Evolutionary conservation across 2,888 invertebrate species (phyloP), one percentile per base, ranked within the genome.

Genomic region (Frankliniella intonsa): DNA sequence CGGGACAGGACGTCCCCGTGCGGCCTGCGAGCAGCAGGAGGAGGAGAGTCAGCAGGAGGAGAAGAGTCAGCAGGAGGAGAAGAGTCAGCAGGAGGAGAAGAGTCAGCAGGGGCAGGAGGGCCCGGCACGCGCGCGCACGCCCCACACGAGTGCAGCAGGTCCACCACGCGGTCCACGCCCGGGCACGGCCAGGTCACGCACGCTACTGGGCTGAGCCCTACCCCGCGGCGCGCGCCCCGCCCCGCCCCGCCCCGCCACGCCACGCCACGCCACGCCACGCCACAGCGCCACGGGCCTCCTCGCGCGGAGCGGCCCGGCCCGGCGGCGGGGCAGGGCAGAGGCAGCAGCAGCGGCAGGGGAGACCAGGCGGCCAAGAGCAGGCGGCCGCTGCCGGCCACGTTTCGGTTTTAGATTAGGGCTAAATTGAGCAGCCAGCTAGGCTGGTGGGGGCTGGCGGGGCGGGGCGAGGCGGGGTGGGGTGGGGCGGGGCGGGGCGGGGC

Each of bases 341-440:
- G 62, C 11, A n/a, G 62, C 11, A n/a, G 62, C 62, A 1, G 62
- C 62, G 62, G 62, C 62, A n/a, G 62, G 62, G 62, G 19, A n/a
- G 62, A 62, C 12, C 62, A 62, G 38, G 62, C 62, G 62, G 62
- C 38, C 38, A 3, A 38, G 38, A 2, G 14, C 55, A 14, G 38
- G 38, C 38, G 38, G 38, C 38, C 38, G 38, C 38, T 38, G 38
- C 38, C 38, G 38, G 38, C 38, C 38, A 38, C 69, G 69, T 25
- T 76, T 76, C 69, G 69, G 69, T 76, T 76, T 76, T 76, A 76
- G 69, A 76, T 76, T 76, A 76, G 69, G 69, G 69, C 69, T 76
- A 76, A 76, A 76, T 76, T 76, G 69, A 76, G 69, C 69, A 76
- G 69, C 69, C 22, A 76, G 69, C 69, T 55, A 55, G 69, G 69